Percentiles rank a stretch among this genome's conserved stretches.
Conservation (phyloP, 2,113 vertebrate species). For the Ia io region DNA sequence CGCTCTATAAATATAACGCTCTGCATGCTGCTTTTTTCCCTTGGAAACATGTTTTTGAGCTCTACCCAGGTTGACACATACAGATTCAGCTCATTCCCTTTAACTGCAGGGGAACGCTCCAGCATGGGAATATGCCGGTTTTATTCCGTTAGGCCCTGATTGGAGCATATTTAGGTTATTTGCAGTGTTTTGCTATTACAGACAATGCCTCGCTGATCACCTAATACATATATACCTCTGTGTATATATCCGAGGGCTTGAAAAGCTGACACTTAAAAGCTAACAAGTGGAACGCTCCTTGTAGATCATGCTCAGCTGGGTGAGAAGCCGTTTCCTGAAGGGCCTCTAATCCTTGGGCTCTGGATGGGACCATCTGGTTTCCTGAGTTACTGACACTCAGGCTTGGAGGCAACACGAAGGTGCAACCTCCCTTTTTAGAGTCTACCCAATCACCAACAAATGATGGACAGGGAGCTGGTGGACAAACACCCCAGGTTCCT, state of each 20-base stretch:
- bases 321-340: neutral
- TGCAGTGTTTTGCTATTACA: neutral
- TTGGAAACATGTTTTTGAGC: slow-evolving; percentile 42
- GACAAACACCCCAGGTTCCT: neutral
- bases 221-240: neutral
- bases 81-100: slow-evolving; percentile 32
- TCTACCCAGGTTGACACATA: slow-evolving; percentile 52
- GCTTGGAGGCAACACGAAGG: neutral
- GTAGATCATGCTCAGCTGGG: neutral
- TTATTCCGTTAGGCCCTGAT: neutral
- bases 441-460: neutral
- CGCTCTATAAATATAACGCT: slow-evolving; percentile 45
- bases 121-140: neutral
- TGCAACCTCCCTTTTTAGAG: neutral
- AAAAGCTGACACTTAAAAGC: slow-evolving; percentile 15
- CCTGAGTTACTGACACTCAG: neutral
- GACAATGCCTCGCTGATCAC: neutral
- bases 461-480: too few species aligned
- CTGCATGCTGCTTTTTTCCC: slow-evolving; percentile 33
- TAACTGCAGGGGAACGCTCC: slow-evolving; percentile 40
- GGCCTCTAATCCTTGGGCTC: neutral
- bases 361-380: slow-evolving; percentile 32
- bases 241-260: neutral
- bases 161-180: slow-evolving; percentile 23
- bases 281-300: neutral